Conservation (phyloP, 2,113 vertebrate genomes). For the Crocuta crocuta region DNA sequence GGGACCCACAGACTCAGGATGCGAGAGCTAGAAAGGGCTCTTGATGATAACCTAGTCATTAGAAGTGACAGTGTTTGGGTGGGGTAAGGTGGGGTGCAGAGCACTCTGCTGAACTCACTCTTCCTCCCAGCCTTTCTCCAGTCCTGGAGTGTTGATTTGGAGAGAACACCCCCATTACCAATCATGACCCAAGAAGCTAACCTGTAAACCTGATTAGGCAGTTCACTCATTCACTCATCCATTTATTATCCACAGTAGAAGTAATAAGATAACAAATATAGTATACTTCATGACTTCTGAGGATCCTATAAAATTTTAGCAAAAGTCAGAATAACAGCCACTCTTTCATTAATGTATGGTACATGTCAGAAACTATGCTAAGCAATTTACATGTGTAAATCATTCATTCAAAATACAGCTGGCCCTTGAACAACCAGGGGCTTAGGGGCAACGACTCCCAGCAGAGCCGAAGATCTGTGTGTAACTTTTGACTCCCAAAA, state of each 20-base stretch:
- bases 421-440: neutral
- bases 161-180: neutral
- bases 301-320: neutral
- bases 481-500: neutral
- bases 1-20: neutral
- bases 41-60: neutral
- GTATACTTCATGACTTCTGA: neutral
- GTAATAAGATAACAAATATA: neutral
- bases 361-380: too few relatives aligned
- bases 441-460: neutral
- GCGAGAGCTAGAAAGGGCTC: rapidly evolving
- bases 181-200: neutral
- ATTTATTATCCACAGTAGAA: neutral
- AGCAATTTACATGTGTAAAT: neutral
- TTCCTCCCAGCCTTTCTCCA: neutral
- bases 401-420: neutral
- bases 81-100: rapidly evolving
- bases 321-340: neutral
- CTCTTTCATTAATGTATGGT: neutral
- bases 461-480: neutral
- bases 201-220: neutral
- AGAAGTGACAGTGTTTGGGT: neutral
- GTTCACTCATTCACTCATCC: neutral
- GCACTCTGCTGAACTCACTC: neutral
- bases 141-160: neutral